phyloP scores from a whole-genome alignment of 2,113 vertebrate genomes.

The Ellobius talpinus region DNA sequence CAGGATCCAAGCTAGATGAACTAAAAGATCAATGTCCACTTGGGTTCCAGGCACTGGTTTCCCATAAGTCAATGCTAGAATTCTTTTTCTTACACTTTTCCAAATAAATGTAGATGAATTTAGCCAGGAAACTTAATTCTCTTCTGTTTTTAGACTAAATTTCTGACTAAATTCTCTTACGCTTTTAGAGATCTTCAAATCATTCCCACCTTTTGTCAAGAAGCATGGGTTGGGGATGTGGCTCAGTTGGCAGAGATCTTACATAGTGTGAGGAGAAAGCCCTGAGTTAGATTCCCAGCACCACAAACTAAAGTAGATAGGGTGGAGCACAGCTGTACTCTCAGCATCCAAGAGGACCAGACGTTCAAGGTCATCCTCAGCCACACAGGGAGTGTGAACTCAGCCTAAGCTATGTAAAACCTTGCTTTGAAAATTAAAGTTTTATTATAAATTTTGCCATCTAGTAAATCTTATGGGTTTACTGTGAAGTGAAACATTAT shows the following conservation, averaged over 20 bases:
- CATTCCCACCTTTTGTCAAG: not conserved
- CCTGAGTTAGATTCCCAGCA: not conserved
- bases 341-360: no score
- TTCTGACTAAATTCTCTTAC: not conserved
- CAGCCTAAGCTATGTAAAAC: not conserved
- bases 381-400: not conserved
- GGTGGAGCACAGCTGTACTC: not conserved
- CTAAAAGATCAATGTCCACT: not conserved
- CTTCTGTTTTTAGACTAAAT: not conserved
- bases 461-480: not conserved
- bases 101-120: constrained; percentile 19
- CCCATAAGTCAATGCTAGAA: not conserved
- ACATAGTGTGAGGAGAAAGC: not conserved
- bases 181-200: not conserved
- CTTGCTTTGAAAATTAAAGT: not conserved
- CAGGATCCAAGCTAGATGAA: not conserved
- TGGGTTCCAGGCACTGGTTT: not conserved
- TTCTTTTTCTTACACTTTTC: constrained; percentile 14
- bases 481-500: not conserved
- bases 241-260: not conserved
- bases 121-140: not conserved
- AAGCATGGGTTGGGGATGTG: not conserved
- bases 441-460: not conserved
- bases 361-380: not conserved
- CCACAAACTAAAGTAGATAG: not conserved